These are phyloP conservation scores for Sternotherus odoratus DNA, from an alignment of 2,797 vertebrate species.

Conservation along the genomic window DNA sequence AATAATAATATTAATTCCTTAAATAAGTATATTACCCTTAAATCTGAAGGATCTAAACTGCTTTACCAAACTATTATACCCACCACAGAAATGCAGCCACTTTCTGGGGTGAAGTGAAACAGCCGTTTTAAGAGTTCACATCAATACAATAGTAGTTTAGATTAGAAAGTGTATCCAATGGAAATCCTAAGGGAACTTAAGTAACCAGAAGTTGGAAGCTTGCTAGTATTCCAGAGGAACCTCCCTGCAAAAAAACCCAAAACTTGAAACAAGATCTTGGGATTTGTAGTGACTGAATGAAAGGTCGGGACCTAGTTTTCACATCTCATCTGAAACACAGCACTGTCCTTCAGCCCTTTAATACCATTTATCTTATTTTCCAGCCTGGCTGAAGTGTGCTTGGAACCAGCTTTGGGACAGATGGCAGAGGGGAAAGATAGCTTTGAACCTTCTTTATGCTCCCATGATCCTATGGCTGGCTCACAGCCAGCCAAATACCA, in stretches of 20 bases:
- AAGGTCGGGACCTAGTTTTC: not conserved
- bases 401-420: not conserved
- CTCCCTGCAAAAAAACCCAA: not conserved
- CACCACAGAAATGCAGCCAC: not conserved
- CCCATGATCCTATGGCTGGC: not conserved
- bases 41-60: not conserved
- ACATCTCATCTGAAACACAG: not conserved
- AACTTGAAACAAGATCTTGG: not conserved
- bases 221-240: not conserved
- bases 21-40: too few species aligned
- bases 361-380: not conserved
- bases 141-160: not conserved
- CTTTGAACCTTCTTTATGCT: not conserved
- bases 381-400: not conserved
- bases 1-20: too few species aligned
- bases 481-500: rapidly evolving
- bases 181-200: not conserved
- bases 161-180: not conserved
- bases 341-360: not conserved
- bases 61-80: not conserved
- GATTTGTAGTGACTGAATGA: not conserved
- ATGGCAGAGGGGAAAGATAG: not conserved
- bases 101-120: not conserved
- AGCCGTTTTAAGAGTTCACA: not conserved
- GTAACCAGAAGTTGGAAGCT: not conserved